Evolutionary conservation across 2,113 vertebrate genomes (phyloP), one percentile per base, ranked within the genome.

Genomic region (Brachyhypopomus occidentalis): DNA sequence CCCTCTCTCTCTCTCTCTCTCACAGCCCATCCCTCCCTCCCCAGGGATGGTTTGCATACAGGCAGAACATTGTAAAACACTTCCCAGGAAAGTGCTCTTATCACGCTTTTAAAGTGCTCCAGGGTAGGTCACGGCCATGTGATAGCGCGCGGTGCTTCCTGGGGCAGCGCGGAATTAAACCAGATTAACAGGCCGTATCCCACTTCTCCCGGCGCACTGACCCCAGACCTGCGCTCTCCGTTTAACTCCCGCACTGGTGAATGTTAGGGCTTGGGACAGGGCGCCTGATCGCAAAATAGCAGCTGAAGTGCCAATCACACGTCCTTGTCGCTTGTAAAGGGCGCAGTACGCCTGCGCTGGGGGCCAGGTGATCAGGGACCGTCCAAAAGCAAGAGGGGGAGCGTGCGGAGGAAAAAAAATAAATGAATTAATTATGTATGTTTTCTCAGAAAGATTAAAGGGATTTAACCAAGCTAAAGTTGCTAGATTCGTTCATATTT

Each of bases 11-110:
- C 27, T 73, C 48, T 55, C 60, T 58, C 71, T 67, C 48, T 60
- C 17, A 45, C n/a, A 69, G 36, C 72, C 20, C 14, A 41, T 75
- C 30, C 78, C 56, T 70, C 27, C 55, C 36, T 82, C 80, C 79
- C 84, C 22, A 8, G 72, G 80, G 80, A 70, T 36, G 67, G 77
- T 83, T 80, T 77, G 62, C 73, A 83, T 77, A 79, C 36, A 77
- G 81, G 66, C 84, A 83, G 77, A 77, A 83, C 80, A 76, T 80
- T 83, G 78, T 85, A 83, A 83, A 85, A 83, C 84, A 80, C 81
- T 83, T 85, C 78, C 84, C 62, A 79, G 52, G 81, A 85, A 85
- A 85, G 81, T 85, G 84, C 81, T 85, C 84, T 85, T 79, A 80
- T 83, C 73, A 71, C 62, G 59, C 69, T 83, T 80, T 85, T 80